Evolutionary conservation across 2,888 invertebrate species (phyloP), one percentile per base, ranked within the genome.

Genomic region (Sturmia bella): DNA sequence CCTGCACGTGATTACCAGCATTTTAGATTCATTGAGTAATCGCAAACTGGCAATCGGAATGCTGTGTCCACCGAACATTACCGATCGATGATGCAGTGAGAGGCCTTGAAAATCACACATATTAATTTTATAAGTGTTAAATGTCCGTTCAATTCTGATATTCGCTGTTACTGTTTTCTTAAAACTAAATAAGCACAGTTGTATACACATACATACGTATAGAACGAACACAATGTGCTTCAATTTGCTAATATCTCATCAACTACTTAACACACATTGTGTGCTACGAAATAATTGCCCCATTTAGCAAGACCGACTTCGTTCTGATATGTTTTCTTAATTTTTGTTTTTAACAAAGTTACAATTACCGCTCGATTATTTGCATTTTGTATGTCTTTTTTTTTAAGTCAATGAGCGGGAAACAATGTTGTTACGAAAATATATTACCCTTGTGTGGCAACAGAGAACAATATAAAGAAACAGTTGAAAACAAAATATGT

Each of bases 291-390:
- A 32, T 64, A 74, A 66, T 66, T 74, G 57, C 32, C 11, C 27
- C 32, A 54, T 48, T 56, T 45, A 73, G 45, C 45, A 56, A 54
- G 63, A 52, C 32, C 7, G 32, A 32, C 9, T 37, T 11, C 37
- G 21, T 57, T 48, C 32, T 0, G 32, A 57, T 66, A 66, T 27
- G 24, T 64, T 74, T 50, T 66, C 43, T 45, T 63, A 54, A 27
- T 59, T 45, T 37, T 57, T 69, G 7, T 45, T 54, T 37, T 6
- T 32, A 52, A 54, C 72, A 78, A 72, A 73, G 66, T 66, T 72
- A 61, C 66, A 21, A 59, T 32, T 73, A 45, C 72, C 72, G 72
- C 64, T 73, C 72, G 66, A 66, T 68, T 79, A 79, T 79, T 73
- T 68, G 37, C 50, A 73, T 52, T 72, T 64, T 39, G 50, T 66